A percentile compares a stretch with the other conserved stretches of the same genome.
These are phyloP conservation scores for Melanargia galathea DNA, from an alignment of 2,888 invertebrate genomes.

Conservation along the genomic window DNA sequence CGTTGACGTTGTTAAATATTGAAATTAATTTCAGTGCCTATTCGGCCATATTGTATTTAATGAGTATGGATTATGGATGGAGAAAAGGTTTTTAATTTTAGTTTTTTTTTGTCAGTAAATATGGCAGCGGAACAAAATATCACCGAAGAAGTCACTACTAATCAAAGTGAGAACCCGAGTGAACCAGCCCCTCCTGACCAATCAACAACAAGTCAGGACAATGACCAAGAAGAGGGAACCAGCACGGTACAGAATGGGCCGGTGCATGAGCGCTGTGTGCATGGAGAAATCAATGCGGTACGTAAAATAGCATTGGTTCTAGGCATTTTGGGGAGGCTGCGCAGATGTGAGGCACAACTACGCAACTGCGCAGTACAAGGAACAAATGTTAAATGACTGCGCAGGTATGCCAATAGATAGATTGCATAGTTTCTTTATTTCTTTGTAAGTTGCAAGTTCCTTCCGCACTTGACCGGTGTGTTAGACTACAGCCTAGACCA, in stretches of 20 bases:
- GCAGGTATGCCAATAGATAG: too few relatives aligned
- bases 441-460: too few relatives aligned
- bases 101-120: background rate
- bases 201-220: background rate
- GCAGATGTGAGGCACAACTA: background rate
- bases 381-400: background rate
- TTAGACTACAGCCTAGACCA: too few relatives aligned
- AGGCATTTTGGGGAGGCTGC: background rate
- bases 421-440: too few relatives aligned
- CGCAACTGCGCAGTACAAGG: background rate
- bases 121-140: background rate
- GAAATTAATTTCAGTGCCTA: too few relatives aligned
- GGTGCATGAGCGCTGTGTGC: constrained; percentile 5
- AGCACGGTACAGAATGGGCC: background rate
- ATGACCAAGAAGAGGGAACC: background rate
- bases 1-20: too few relatives aligned
- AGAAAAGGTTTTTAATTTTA: background rate
- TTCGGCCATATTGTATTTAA: too few relatives aligned
- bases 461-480: too few relatives aligned
- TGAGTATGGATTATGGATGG: too few relatives aligned
- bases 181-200: background rate
- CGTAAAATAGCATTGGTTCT: background rate
- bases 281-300: constrained; percentile 15
- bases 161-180: background rate
- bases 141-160: background rate